phyloP scores from a whole-genome alignment of 2,888 invertebrate species.

The Drosophila mulleri region DNA sequence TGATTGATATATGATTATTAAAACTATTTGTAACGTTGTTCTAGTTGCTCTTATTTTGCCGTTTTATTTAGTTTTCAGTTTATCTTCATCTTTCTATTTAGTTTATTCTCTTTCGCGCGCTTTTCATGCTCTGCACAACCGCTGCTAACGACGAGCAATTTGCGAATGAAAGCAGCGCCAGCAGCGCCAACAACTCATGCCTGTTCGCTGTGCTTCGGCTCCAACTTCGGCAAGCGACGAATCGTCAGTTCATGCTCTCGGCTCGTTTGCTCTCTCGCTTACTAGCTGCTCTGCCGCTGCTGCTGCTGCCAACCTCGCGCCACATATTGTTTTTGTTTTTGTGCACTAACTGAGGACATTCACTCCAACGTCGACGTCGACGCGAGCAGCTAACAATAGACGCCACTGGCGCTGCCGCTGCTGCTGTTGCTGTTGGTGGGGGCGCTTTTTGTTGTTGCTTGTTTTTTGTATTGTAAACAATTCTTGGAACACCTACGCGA shows the following conservation, averaged over 20 bases:
- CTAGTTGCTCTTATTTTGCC: conserved; percentile 33
- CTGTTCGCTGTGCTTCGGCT: conserved; percentile 41
- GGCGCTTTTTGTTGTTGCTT: conserved; percentile 33
- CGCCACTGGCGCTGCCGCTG: conserved; percentile 59
- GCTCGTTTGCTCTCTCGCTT: conserved; percentile 17
- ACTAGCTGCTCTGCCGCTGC: conserved; percentile 2
- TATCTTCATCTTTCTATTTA: conserved; percentile 28
- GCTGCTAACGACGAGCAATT: conserved; percentile 84
- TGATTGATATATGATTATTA: conserved; percentile 26
- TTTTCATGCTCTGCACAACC: conserved; percentile 79
- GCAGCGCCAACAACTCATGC: conserved; percentile 56
- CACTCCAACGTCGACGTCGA: conserved; percentile 74
- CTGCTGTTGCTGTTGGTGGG: conserved; percentile 40
- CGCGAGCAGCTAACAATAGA: conserved; percentile 75
- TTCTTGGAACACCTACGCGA: conserved; percentile 76
- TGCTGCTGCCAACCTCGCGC: conserved; percentile 81
- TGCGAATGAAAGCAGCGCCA: conserved; percentile 83
- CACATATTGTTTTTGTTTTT: conserved; percentile 79
- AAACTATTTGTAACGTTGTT: conserved; percentile 57
- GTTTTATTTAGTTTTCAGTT: conserved; percentile 34
- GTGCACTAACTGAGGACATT: conserved; percentile 85
- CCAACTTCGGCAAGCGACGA: conserved; percentile 24
- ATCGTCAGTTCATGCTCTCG: conserved; percentile 9
- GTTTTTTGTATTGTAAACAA: conserved; percentile 65
- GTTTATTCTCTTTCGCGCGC: conserved; percentile 58